phyloP scores from a whole-genome alignment of 1,140 invertebrate genomes.

The Procambarus virginalis region DNA sequence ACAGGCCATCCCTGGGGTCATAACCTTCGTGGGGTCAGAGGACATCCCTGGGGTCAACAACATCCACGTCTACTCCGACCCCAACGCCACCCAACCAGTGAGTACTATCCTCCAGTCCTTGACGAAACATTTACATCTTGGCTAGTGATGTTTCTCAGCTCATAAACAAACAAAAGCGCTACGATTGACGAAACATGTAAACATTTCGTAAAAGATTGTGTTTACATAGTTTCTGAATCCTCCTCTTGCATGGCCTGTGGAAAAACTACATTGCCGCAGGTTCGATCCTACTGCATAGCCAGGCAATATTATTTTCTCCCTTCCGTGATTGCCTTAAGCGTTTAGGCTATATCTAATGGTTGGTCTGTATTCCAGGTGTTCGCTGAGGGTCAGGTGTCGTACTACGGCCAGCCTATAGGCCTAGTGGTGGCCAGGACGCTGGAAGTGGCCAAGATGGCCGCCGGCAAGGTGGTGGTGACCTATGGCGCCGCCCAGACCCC shows the following conservation, averaged over 20 bases:
- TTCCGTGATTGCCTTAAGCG: no score
- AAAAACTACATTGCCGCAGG: no score
- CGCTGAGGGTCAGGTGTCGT: constrained; percentile 76
- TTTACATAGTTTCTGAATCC: no score
- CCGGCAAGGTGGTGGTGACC: constrained; percentile 73
- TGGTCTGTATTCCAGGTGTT: not conserved
- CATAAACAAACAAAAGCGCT: no score
- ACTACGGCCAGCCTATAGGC: constrained; percentile 77
- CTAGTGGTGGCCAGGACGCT: constrained; percentile 74
- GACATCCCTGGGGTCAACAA: constrained; percentile 74
- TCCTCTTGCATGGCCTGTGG: no score
- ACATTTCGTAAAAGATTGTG: no score
- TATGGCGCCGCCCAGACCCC: constrained; percentile 74
- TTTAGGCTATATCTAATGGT: no score
- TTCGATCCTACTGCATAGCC: no score
- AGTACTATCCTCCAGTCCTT: not conserved
- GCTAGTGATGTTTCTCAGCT: no score
- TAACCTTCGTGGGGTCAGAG: constrained; percentile 73
- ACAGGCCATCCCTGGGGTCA: constrained; percentile 72
- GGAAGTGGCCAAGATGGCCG: constrained; percentile 74
- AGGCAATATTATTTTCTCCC: no score
- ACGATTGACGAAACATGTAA: no score
- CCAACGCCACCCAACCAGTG: not conserved
- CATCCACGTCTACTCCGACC: not conserved
- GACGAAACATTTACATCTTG: no score